Evolutionary conservation across 37 sponge, comb jelly and placozoan species (phyloP), one percentile per base, ranked within the genome.

Genomic region (Halisarca cf. caerulea): DNA sequence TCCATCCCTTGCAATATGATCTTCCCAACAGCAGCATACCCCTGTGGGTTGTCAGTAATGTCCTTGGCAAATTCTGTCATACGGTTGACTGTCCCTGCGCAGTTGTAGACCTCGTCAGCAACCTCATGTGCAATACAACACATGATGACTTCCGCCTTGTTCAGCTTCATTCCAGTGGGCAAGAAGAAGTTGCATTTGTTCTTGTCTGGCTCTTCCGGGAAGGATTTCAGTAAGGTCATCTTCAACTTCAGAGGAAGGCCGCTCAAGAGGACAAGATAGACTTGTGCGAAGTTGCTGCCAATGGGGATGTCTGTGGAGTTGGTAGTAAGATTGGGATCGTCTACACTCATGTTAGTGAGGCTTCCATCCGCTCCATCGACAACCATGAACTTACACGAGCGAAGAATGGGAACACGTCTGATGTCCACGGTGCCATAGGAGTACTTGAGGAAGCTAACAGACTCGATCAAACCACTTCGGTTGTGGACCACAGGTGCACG

Each of bases 281-380:
- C 81, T 79, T 95, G 96, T 1, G 88, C 96, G 85, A 90, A 95
- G 58, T 92, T 82, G 70, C 90, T 88, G 9, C 77, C 96, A 3
- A 95, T 80, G 17, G 96, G 96, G 14, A 95, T 38, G 43, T 95
- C 90, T 35, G 42, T 84, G 35, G 88, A 70, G 30, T 28, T 68
- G 23, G 80, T 41, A 0, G 64, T 68, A 4, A 91, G 79, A 44
- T 58, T 54, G 0, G 72, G 61, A 55, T 95, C 92, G 39, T 95
- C 95, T 17, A 45, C 53, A 37, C 95, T 91, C 88, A 89, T 91
- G 25, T 73, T 27, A 0, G 55, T 79, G 17, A 78, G 30, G 38
- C 58, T 74, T 0, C 85, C 78, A 28, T 82, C 85, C n/a, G 85
- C 60, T 40, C 95, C 85, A 66, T 89, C 87, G 35, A 91, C 83